Base-by-base conservation (phyloP, 2,888 invertebrate species). In the Acanthosoma haemorrhoidale region DNA sequence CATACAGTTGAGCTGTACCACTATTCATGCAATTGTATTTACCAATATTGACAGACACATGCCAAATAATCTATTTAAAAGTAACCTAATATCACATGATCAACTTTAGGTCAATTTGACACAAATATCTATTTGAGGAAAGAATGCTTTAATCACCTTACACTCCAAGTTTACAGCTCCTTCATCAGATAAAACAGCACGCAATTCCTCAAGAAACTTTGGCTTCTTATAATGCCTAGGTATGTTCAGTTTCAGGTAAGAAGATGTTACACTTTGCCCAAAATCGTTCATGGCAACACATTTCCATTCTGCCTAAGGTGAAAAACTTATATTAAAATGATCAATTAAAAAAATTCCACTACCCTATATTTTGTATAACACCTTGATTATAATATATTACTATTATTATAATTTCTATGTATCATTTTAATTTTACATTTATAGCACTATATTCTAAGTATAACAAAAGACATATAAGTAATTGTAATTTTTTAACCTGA, bases 101-200 rank as follows among this genome's bases (percentile, higher is more conserved):
- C 36, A 15, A 43, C 13, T 66, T 25, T 43, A 25, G 4, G 43
- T n/a, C 16, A 66, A n/a, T 51, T n/a, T n/a, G n/a, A 4, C 1
- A 31, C 36, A 38, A 15, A 13, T 41, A 18, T 5, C n/a, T 51
- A 21, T n/a, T 1, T n/a, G 11, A 15, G 25, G 15, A n/a, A 13
- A 15, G 21, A 59, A 32, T 32, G 1, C 32, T 60, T 5, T 15
- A 61, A 67, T 71, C 75, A 80, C 81, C 82, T 94, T 94, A 79
- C 94, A 94, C 79, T 94, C 94, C 71, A 94, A 83, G 80, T 94
- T 94, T 1, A 94, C 94, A 9, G 94, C 92, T 0, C 94, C 91
- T 80, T 92, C 92, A 73, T 93, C 91, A 0, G 92, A 92, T 16
- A 94, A 82, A 41, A 93, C 89, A 0, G 94, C 94, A 75, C 91